Percentiles rank a stretch among this genome's conserved stretches.
Conservation (phyloP, 2,113 vertebrate genomes). For the Dasyprocta punctata region DNA sequence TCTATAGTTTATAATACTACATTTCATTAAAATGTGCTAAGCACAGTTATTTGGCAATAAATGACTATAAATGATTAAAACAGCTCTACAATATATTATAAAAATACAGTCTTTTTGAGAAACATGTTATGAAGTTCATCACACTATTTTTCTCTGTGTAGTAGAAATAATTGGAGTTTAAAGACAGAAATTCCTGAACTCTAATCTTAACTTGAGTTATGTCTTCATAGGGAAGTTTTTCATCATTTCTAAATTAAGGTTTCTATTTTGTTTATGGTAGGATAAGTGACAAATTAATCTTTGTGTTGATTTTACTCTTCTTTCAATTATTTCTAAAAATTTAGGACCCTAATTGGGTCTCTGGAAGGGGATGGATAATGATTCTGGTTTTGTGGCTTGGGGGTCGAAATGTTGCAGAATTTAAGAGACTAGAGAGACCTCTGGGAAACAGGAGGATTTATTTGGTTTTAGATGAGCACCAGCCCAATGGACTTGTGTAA, state of each 20-base stretch:
- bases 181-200: background rate
- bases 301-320: background rate
- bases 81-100: background rate
- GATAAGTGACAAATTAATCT: background rate
- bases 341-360: background rate
- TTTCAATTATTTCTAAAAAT: background rate
- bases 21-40: background rate
- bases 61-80: slow-evolving; percentile 10
- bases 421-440: background rate
- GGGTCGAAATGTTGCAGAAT: background rate
- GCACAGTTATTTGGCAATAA: background rate
- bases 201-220: background rate
- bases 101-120: background rate
- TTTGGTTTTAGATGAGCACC: background rate
- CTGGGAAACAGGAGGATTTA: background rate
- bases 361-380: background rate
- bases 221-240: background rate
- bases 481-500: background rate
- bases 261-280: background rate
- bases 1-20: background rate
- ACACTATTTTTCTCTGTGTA: background rate
- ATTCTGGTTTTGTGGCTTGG: background rate
- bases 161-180: background rate
- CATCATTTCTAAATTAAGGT: background rate
- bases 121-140: background rate